A percentile compares a stretch with the other conserved stretches of the same genome.
Conservation (phyloP, 35 echinoderm and acorn worm genomes). For the Chiridota heheva region DNA sequence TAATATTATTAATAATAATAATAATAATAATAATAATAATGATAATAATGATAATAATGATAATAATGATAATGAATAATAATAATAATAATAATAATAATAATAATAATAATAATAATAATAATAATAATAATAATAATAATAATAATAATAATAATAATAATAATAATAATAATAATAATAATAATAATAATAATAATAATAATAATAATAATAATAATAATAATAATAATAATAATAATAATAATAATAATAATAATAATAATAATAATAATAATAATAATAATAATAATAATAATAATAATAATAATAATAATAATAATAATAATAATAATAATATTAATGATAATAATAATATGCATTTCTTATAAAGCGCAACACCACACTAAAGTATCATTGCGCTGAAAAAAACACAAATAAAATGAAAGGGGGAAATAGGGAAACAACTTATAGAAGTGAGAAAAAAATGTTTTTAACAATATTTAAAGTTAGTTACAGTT, state of each 20-base stretch:
- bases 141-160: not conserved
- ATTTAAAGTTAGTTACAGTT: too few species aligned
- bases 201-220: not conserved
- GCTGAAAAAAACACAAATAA: not conserved
- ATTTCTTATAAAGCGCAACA: too few species aligned
- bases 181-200: not conserved
- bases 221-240: not conserved
- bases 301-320: conserved; percentile 11
- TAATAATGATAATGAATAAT: too few species aligned
- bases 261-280: conserved; percentile 11
- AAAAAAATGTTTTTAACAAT: not conserved
- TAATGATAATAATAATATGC: too few species aligned
- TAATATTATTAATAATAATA: not conserved
- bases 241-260: conserved; percentile 11
- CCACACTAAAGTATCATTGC: not conserved
- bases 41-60: not conserved
- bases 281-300: conserved; percentile 3
- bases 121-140: not conserved
- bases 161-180: not conserved
- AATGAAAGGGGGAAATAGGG: too few species aligned
- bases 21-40: not conserved
- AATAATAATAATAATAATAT: too few species aligned
- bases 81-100: not conserved
- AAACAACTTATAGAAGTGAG: too few species aligned
- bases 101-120: not conserved